Evolutionary conservation across 2,113 vertebrate species (phyloP), one percentile per base, ranked within the genome.

Genomic region (Datnioides undecimradiatus): DNA sequence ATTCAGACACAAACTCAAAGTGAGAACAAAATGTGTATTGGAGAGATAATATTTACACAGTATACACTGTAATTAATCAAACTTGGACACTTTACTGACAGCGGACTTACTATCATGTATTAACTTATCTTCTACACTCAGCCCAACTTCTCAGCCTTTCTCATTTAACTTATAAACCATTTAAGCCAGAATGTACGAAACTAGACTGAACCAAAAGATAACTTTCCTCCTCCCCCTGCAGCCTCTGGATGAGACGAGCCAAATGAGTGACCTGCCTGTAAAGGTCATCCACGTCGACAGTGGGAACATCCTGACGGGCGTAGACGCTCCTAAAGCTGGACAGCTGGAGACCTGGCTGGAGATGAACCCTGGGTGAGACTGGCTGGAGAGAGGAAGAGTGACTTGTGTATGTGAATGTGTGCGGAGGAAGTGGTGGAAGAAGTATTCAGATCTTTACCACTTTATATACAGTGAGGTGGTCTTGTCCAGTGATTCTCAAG

Each of bases 211-310:
- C 19, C 10, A 43, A 51, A 41, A 29, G 4, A 6, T 52, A 59
- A 62, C 38, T 4, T 10, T 0, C 9, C 23, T 77, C 31, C 49
- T 34, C 12, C 23, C 23, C 17, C 83, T 71, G 5, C 90, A 99
- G 98, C 98, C 97, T 1, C 90, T 99, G 90, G 98, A 99, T 0
- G 98, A 99, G 92, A 99, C 97, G 2, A 99, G 97, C 92, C 98
- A 99, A 87, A 99, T 99, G 98, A 99, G 98, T 0, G 98, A 99
- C 87, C 95, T 99, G 2, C 98, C 96, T 0, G 97, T 99, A 55
- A 99, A 98, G 68, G 97, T 99, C 70, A 98, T 99, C 91, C 97
- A 99, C 0, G 96, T 99, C 83, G 97, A 99, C 83, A 99, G 98
- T 0, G 98, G 98, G 4, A 99, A 98, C 83, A 98, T 99, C 89